A percentile compares a stretch with the other conserved stretches of the same genome.
These are phyloP conservation scores for Heliconius ethilla DNA, from an alignment of 2,888 invertebrate genomes.

Conservation along the genomic window DNA sequence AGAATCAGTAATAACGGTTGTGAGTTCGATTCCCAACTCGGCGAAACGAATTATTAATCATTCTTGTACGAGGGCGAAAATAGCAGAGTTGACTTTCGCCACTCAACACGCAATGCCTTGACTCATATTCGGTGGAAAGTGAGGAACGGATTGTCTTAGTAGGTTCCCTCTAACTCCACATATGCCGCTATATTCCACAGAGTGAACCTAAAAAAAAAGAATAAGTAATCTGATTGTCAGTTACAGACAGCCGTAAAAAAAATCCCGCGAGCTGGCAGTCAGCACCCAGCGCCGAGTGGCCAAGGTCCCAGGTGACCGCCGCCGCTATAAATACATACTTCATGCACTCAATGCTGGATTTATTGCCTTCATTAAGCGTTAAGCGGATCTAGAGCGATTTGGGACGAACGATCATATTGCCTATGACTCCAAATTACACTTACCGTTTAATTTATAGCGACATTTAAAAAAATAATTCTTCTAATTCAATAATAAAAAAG, in stretches of 20 bases:
- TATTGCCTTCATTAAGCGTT: constrained; percentile 65
- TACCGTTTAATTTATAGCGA: constrained; percentile 36
- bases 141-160: not conserved
- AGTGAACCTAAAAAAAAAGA: not conserved
- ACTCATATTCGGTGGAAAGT: not conserved
- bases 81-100: too few relatives aligned
- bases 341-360: constrained; percentile 67
- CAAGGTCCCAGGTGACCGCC: constrained; percentile 74
- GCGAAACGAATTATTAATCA: too few relatives aligned
- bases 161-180: not conserved
- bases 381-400: constrained; percentile 48
- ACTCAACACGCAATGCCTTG: too few relatives aligned
- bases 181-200: not conserved
- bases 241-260: constrained; percentile 53
- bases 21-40: too few relatives aligned
- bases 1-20: not conserved
- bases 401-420: constrained; percentile 46
- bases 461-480: constrained; percentile 28
- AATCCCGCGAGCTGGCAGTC: constrained; percentile 60
- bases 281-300: constrained; percentile 34
- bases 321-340: constrained; percentile 70
- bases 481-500: not conserved
- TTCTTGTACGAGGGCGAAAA: too few relatives aligned
- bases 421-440: constrained; percentile 32
- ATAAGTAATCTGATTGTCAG: constrained; percentile 28